Base-by-base conservation (phyloP, 1,140 invertebrate species). In the Atta texana region DNA sequence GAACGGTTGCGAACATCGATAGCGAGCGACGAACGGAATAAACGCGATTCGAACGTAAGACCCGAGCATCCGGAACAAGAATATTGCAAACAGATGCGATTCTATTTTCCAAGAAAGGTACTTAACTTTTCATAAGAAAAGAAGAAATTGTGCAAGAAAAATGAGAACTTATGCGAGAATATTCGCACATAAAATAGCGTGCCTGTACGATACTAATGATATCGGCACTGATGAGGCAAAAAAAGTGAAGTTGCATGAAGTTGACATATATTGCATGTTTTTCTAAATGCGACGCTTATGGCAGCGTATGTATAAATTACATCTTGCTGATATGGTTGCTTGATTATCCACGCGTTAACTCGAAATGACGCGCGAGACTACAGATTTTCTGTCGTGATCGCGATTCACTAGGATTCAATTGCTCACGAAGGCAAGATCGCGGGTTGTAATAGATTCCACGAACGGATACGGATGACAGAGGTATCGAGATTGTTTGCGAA, bases 41-140 rank as follows among this genome's bases (percentile, higher is more conserved):
- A 87, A 84, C 61, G 75, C 80, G 51, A 87, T 78, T 63, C 10
- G 49, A 51, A 44, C 39, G 44, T 44, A 53, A 87, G 63, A 90
- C 76, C 53, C 63, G 49, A 75, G 74, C 34, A 7, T 59, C 8
- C 24, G 24, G 69, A 78, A 88, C 39, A 53, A 44, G 24, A 24
- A 44, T 61, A 63, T 71, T 55, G 63, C 61, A 64, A 55, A 88
- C 68, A 86, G 87, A 59, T 74, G 87, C 72, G 53, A 87, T 34
- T 75, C 84, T 91, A 91, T 87, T 88, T 94, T 93, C 92, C 90
- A 91, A 91, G 92, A 92, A 94, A 75, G n/a, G 61, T 34, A 55
- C 64, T 69, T 64, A 51, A 55, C 10, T 80, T 55, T 55, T 76
- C 81, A 63, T 63, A 64, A 76, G 21, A 24, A 78, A 69, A 53